Conservation (phyloP, 1,140 invertebrate species). For the Solen grandis region DNA sequence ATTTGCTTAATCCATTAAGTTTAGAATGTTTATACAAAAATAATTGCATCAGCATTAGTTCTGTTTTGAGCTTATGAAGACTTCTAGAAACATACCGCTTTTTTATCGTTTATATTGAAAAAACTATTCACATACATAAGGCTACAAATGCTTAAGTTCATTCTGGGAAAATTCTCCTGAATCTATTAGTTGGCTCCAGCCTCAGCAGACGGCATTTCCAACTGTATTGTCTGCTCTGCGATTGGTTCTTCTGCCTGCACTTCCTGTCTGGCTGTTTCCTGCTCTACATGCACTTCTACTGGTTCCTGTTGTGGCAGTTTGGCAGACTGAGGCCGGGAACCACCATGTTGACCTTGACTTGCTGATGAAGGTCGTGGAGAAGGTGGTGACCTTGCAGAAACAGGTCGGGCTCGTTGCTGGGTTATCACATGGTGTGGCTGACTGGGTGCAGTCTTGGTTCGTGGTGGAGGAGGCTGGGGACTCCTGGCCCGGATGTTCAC, state of each 20-base stretch:
- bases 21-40: too few relatives aligned
- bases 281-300: not conserved
- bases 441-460: slow-evolving; percentile 10
- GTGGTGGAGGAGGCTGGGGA: slow-evolving; percentile 18
- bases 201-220: slow-evolving; percentile 49
- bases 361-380: slow-evolving; percentile 50
- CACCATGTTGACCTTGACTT: slow-evolving; percentile 28
- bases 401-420: slow-evolving; percentile 37
- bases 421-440: slow-evolving; percentile 11
- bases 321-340: slow-evolving; percentile 43
- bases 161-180: too few relatives aligned
- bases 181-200: too few relatives aligned
- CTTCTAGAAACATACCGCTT: too few relatives aligned
- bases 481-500: slow-evolving; percentile 37
- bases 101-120: too few relatives aligned
- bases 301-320: slow-evolving; percentile 1
- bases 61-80: too few relatives aligned
- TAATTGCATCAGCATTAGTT: too few relatives aligned
- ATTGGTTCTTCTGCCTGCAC: slow-evolving; percentile 5
- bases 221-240: slow-evolving; percentile 37
- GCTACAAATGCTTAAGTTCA: too few relatives aligned
- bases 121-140: too few relatives aligned
- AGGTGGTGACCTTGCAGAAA: slow-evolving; percentile 45
- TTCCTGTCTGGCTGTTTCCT: slow-evolving; percentile 5
- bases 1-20: too few relatives aligned